These are phyloP conservation scores for Ypsolopha sequella DNA, from an alignment of 2,888 invertebrate species.

Conservation along the genomic window DNA sequence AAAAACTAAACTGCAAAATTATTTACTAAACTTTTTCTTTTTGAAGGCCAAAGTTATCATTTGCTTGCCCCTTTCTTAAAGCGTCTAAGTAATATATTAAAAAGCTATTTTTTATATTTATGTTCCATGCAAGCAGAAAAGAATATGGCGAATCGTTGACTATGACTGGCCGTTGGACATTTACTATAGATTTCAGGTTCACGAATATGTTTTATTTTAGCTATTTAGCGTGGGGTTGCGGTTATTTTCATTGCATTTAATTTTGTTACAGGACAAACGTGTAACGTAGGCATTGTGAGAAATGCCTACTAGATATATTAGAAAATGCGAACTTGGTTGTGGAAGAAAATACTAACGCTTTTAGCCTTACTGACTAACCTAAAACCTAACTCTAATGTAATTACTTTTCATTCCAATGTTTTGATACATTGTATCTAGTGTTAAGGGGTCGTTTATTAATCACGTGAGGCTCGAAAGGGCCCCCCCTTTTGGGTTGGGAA, in stretches of 20 bases:
- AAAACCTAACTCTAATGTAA: no score
- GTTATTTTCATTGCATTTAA: constrained; percentile 19
- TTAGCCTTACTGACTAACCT: no score
- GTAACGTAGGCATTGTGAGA: background rate
- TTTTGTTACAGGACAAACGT: background rate
- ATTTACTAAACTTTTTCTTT: no score
- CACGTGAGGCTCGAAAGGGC: no score
- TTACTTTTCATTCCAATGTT: no score
- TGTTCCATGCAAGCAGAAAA: constrained; percentile 4
- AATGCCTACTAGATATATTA: background rate
- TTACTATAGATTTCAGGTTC: constrained; percentile 29
- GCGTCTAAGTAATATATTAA: background rate
- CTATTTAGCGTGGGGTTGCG: constrained; percentile 32
- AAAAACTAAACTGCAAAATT: no score
- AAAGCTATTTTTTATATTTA: background rate
- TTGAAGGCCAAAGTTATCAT: no score
- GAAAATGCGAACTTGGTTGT: background rate
- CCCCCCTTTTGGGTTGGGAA: no score
- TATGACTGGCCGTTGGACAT: constrained; percentile 32
- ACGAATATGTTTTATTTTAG: constrained; percentile 28
- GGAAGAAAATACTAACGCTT: no score
- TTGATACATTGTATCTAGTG: no score
- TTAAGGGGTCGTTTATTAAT: no score
- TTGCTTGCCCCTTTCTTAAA: background rate
- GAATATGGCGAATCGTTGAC: constrained; percentile 13